These are phyloP conservation scores for Rhea pennata DNA, from an alignment of 2,113 vertebrate species.

Conservation along the genomic window DNA sequence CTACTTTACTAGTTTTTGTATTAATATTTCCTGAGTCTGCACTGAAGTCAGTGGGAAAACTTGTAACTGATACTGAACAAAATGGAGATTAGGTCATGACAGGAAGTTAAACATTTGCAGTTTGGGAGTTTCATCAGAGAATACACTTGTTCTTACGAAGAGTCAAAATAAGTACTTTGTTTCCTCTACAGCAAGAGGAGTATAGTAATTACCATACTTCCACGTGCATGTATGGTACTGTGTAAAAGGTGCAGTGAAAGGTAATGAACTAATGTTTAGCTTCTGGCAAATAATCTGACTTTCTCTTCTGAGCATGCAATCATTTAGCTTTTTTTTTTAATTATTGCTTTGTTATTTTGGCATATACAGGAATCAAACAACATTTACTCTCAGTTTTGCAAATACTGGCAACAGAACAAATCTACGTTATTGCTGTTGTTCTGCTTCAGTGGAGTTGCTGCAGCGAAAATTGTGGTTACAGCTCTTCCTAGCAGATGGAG, in stretches of 20 bases:
- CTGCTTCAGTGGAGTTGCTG: neutral
- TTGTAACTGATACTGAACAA: neutral
- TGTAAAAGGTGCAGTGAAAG: neutral
- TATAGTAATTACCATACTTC: neutral
- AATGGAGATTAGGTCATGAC: neutral
- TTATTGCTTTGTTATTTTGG: neutral
- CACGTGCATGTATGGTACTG: accelerated
- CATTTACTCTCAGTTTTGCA: neutral
- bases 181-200: accelerated
- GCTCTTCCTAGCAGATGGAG: neutral
- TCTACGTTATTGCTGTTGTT: neutral
- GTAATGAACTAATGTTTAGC: neutral
- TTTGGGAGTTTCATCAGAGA: neutral
- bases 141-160: neutral
- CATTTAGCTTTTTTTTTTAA: neutral
- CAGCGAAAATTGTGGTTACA: neutral
- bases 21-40: neutral
- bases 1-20: neutral
- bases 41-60: neutral
- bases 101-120: slow-evolving; percentile 21
- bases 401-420: neutral
- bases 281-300: neutral
- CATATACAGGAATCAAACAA: accelerated
- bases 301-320: neutral
- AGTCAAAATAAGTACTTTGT: neutral